Evolutionary conservation across 2,113 vertebrate species (phyloP).

Genomic region (Plecturocebus donacophilus): DNA sequence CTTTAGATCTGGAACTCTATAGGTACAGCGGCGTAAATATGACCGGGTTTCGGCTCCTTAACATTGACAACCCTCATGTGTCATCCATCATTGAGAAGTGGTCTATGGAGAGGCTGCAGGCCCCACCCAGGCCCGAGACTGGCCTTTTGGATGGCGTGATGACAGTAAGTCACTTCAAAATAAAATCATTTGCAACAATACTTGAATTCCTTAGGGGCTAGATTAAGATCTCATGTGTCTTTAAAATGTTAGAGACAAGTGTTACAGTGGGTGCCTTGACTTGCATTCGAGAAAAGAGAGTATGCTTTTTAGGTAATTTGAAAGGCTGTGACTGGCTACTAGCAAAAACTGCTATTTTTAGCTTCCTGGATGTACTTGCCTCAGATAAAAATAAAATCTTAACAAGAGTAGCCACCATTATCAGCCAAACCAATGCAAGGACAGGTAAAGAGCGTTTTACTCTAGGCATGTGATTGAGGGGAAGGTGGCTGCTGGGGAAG

Average conservation of each 20-base stretch:
- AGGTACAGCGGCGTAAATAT: slow-evolving; percentile 98
- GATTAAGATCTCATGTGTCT: not conserved
- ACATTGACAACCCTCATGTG: slow-evolving; percentile 91
- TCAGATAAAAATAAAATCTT: not conserved
- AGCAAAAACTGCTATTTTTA: not conserved
- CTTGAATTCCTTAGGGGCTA: not conserved
- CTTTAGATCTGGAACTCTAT: slow-evolving; percentile 96
- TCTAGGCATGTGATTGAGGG: not conserved
- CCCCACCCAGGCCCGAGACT: slow-evolving; percentile 90
- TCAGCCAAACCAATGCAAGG: not conserved
- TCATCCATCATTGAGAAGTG: slow-evolving; percentile 94
- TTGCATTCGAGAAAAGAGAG: not conserved
- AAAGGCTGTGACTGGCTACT: not conserved
- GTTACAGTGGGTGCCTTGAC: not conserved
- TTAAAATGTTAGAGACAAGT: not conserved
- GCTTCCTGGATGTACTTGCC: not conserved
- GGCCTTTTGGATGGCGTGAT: slow-evolving; percentile 96
- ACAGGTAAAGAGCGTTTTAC: not conserved
- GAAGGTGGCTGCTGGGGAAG: not conserved
- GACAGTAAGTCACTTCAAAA: slow-evolving; percentile 89
- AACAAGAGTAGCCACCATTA: not conserved
- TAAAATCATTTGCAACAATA: not conserved
- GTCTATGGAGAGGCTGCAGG: slow-evolving; percentile 96
- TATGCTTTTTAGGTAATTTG: not conserved
- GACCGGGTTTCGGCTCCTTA: slow-evolving; percentile 97